Evolutionary conservation across 1,140 invertebrate species (phyloP), one percentile per base, ranked within the genome.

Genomic region (Drosophila sproati): DNA sequence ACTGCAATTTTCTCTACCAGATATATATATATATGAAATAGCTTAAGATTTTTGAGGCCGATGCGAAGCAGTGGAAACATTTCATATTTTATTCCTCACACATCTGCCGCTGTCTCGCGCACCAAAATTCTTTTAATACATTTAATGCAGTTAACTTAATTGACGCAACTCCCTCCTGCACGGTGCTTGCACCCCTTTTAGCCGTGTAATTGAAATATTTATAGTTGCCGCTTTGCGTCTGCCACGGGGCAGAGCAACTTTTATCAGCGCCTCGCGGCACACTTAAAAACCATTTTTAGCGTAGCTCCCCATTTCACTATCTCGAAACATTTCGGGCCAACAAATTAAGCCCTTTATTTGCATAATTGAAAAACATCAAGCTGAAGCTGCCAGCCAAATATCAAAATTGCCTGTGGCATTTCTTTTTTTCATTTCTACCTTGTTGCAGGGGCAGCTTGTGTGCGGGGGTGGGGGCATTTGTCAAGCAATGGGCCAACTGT

Each of bases 261-360:
- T 86, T 85, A 85, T 85, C 81, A 85, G 82, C 43, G 77, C 61
- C 64, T 47, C 64, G 64, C 69, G 80, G 80, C 73, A 77, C 82
- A 83, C 83, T 88, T 88, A 80, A 85, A 89, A 88, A 89, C 80
- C 89, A 88, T 89, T 88, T 89, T 59, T 64, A 80, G 60, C 20
- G 20, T 56, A 48, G 52, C 54, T 45, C 20, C 41, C 28, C 43
- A 50, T 7, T 56, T 35, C 3, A 6, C n/a, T n/a, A 8, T n/a
- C 50, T 47, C 29, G 20, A 20, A 20, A 20, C 20, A 20, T 20
- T 20, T 60, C 34, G 34, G 80, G 80, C 77, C 77, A 80, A 88
- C 85, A 88, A 88, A 89, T 88, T 88, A 89, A 88, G 83, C 85
- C 85, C 85, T 89, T 88, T 88, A 89, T 88, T 88, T 88, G 85